Evolutionary conservation across 1,140 invertebrate species (phyloP).

Genomic region (Ips nitidus): DNA sequence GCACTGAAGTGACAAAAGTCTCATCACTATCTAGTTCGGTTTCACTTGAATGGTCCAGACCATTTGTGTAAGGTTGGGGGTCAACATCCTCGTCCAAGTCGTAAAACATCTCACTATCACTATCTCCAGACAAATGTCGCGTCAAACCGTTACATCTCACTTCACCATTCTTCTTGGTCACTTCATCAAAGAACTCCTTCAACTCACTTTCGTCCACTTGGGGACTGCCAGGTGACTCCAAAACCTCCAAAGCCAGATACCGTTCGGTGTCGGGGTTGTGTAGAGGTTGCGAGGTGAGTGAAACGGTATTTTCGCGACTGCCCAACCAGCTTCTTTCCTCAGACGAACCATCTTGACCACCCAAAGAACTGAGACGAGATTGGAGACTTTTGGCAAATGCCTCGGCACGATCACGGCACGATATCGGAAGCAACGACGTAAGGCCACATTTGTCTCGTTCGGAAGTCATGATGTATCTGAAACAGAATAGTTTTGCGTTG

Average conservation of each 20-base stretch:
- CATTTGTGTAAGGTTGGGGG: conserved; percentile 22
- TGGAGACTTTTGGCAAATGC: conserved; percentile 76
- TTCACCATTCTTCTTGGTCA: conserved; percentile 39
- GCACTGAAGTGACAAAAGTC: conserved; percentile 26
- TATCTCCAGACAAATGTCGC: conserved; percentile 46
- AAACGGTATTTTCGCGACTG: conserved; percentile 43
- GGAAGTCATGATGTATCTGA: conserved; percentile 39
- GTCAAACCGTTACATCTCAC: conserved; percentile 47
- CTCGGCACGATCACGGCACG: conserved; percentile 75
- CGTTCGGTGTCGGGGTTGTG: conserved; percentile 59
- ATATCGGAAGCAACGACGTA: conserved; percentile 62
- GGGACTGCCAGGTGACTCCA: conserved; percentile 66
- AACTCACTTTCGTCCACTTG: conserved; percentile 46
- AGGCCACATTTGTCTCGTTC: conserved; percentile 54
- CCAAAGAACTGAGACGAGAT: conserved; percentile 68
- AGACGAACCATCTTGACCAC: conserved; percentile 51
- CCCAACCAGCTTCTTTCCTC: conserved; percentile 56
- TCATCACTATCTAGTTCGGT: conserved; percentile 27
- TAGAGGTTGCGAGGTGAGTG: conserved; percentile 52
- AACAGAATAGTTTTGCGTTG: conserved; percentile 13
- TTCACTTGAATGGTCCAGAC: conserved; percentile 24
- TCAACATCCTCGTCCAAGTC: conserved; percentile 53
- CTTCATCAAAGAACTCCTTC: conserved; percentile 38
- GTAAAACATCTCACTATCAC: conserved; percentile 59
- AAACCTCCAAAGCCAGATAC: conserved; percentile 61